Base-by-base conservation (phyloP, 2,797 vertebrate genomes). In the Rhinella marina region DNA sequence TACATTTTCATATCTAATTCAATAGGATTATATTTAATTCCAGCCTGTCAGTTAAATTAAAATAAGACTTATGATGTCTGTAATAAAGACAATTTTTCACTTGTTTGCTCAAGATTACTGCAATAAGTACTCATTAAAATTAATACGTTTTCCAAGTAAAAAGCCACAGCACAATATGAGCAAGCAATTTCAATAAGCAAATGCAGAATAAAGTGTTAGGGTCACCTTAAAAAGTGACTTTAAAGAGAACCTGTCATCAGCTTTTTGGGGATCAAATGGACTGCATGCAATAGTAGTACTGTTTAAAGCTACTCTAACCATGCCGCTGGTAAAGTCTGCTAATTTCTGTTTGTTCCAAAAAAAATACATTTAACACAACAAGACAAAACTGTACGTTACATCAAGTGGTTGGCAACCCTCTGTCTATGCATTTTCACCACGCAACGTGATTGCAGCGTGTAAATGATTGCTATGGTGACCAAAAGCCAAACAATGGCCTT, bases 61-160 rank as follows among this genome's bases (percentile, higher is more conserved):
- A 82, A 87, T 59, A 57, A 83, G 62, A 87, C 25, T 87, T 87
- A 87, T 87, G 81, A 83, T 78, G 57, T 66, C 61, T 84, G 27
- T 82, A 81, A 81, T 87, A 87, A 56, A 77, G 80, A 87, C 56
- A 50, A 72, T 41, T 76, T 82, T 82, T 41, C 16, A 25, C 48
- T 87, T 86, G 59, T 88, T 88, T 88, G 75, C 81, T 84, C 62
- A 29, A 88, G 12, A 84, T 84, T 70, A 66, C 50, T 84, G 48
- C 68, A 82, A 87, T 82, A 83, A 84, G 62, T 25, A 4, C 57
- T 66, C 32, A 84, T 88, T 84, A 88, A 70, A 78, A 88, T 88
- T 84, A 73, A 88, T 88, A 87, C 50, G 66, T 81, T 87, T 81
- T 23, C 17, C 32, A 81, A 61, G 32, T 57, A 66, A 61, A 66